Evolutionary conservation across 2,888 invertebrate genomes (phyloP).

Genomic region (Chaetogeoica ovagalla): DNA sequence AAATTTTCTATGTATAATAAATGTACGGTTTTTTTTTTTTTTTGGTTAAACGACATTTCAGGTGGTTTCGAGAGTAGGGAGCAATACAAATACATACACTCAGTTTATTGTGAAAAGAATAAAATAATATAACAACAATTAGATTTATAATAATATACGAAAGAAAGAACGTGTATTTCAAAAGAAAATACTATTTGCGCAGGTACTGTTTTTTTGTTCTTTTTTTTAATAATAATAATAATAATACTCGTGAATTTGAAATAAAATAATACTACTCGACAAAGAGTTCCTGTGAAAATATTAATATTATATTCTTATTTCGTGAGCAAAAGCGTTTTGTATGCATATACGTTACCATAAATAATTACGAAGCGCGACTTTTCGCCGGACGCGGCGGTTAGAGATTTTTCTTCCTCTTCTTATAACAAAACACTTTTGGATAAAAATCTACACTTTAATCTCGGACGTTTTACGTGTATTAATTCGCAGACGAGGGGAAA

Average conservation of each 20-base stretch:
- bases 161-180: no score
- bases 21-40: no score
- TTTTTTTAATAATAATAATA: no score
- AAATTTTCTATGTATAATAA: no score
- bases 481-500: conserved; percentile 2
- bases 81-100: no score
- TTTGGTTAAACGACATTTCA: no score
- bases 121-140: no score
- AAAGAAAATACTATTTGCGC: no score
- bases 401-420: background rate
- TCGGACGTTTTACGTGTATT: background rate
- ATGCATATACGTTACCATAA: conserved; percentile 17
- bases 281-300: conserved; percentile 16
- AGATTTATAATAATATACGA: no score
- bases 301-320: conserved; percentile 41
- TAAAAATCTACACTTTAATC: conserved; percentile 19
- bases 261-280: background rate
- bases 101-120: no score
- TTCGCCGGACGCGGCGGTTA: conserved; percentile 17
- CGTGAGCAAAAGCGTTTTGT: conserved; percentile 20
- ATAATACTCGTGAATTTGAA: background rate
- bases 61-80: no score
- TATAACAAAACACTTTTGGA: conserved; percentile 44
- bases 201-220: no score
- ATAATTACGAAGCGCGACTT: conserved; percentile 41